Evolutionary conservation across 1,140 invertebrate genomes (phyloP).

Genomic region (Drosophila trapezifrons): DNA sequence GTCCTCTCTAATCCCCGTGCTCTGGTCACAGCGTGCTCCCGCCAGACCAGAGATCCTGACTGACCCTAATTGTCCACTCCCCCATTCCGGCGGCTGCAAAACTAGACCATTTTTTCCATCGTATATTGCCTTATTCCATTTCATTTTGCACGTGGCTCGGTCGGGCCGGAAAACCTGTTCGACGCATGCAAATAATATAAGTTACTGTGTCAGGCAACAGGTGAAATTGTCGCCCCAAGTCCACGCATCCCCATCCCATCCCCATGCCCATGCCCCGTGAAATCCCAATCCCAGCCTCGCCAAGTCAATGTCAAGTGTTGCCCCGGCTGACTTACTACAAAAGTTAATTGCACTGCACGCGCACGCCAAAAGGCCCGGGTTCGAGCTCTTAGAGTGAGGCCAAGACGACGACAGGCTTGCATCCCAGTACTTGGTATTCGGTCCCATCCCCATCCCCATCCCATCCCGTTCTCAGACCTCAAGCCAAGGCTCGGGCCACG

Average conservation of each 20-base stretch:
- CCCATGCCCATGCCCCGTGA: background rate
- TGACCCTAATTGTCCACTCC: constrained; percentile 37
- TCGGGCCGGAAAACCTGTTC: constrained; percentile 26
- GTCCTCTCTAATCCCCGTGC: constrained; percentile 1
- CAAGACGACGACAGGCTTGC: constrained; percentile 34
- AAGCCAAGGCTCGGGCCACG: constrained; percentile 32
- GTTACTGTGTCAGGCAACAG: constrained; percentile 83
- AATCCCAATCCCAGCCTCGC: background rate
- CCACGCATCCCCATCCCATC: constrained; percentile 14
- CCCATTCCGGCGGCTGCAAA: constrained; percentile 14
- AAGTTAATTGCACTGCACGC: constrained; percentile 81
- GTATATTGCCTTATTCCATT: background rate
- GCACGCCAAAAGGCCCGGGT: constrained; percentile 67
- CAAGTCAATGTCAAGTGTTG: constrained; percentile 81
- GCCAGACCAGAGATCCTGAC: background rate
- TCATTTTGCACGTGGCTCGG: constrained; percentile 22
- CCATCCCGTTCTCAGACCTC: constrained; percentile 11
- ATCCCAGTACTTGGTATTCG: constrained; percentile 7
- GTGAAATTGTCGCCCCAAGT: constrained; percentile 78
- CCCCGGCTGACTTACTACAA: constrained; percentile 74
- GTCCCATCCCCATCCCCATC: constrained; percentile 9
- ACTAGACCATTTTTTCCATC: constrained; percentile 19
- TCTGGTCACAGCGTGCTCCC: constrained; percentile 18
- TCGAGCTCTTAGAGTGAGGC: constrained; percentile 9
- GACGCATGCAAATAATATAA: constrained; percentile 80